These are phyloP conservation scores for Anabacerthia variegaticeps DNA, from an alignment of 2,797 vertebrate genomes.

Conservation along the genomic window DNA sequence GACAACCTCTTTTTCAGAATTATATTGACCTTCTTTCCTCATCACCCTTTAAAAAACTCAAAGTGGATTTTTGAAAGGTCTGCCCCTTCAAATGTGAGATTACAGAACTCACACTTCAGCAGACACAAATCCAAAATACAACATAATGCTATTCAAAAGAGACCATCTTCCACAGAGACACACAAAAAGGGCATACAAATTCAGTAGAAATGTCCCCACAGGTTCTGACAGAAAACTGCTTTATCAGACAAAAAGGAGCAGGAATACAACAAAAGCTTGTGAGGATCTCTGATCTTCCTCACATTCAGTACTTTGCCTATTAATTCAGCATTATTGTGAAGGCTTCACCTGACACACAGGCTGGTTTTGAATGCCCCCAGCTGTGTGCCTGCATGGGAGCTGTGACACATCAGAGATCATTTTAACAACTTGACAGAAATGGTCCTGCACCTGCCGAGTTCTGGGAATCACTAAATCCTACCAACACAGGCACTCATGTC, in stretches of 20 bases:
- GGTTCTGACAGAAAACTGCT: not conserved
- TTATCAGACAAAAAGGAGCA: conserved; percentile 23
- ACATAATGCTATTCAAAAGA: not conserved
- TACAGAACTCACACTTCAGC: not conserved
- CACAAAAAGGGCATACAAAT: not conserved
- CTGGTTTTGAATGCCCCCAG: not conserved
- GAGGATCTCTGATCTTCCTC: conserved; percentile 26
- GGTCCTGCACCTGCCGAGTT: not conserved
- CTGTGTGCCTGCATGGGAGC: not conserved
- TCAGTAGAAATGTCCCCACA: not conserved
- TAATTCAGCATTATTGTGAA: conserved; percentile 58
- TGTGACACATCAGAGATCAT: not conserved
- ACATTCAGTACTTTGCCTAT: conserved; percentile 46
- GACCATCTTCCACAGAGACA: not conserved
- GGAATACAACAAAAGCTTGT: conserved; percentile 16
- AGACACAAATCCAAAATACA: not conserved
- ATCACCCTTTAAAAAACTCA: not conserved
- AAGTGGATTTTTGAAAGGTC: not conserved
- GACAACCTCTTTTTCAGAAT: not conserved
- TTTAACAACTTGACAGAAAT: not conserved
- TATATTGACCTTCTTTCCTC: not conserved
- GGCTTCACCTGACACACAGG: conserved; percentile 18
- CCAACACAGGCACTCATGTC: not conserved
- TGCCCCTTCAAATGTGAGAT: not conserved
- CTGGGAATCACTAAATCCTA: not conserved